A percentile compares a stretch with the other conserved stretches of the same genome.
These are phyloP conservation scores for Cheilosia urbana DNA, from an alignment of 2,888 invertebrate genomes.

Conservation along the genomic window DNA sequence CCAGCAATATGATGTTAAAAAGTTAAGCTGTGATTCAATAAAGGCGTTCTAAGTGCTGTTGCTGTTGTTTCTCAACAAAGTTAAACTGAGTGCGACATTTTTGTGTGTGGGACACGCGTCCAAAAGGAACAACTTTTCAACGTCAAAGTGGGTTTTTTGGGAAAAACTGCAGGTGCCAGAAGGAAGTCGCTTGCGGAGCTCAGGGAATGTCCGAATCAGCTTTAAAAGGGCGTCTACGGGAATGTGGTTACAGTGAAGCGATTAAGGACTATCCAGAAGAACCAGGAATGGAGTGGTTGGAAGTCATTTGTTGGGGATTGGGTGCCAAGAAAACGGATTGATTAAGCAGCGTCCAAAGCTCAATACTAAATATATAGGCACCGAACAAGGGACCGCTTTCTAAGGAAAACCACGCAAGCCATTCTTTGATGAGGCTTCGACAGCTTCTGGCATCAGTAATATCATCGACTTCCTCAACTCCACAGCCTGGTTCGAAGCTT, in stretches of 20 bases:
- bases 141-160: background rate
- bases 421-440: too few relatives aligned
- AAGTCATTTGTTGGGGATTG: too few relatives aligned
- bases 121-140: slow-evolving; percentile 22
- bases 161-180: slow-evolving; percentile 1
- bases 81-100: slow-evolving; percentile 8
- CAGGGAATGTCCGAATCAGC: background rate
- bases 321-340: too few relatives aligned
- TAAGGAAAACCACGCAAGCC: too few relatives aligned
- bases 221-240: too few relatives aligned
- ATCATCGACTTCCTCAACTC: too few relatives aligned
- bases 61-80: slow-evolving; percentile 47
- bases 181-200: background rate
- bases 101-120: slow-evolving; percentile 51
- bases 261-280: background rate
- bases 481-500: too few relatives aligned
- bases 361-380: too few relatives aligned
- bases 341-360: too few relatives aligned
- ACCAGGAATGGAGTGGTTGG: too few relatives aligned
- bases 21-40: slow-evolving; percentile 73
- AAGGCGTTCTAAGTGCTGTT: slow-evolving; percentile 66
- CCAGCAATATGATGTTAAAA: slow-evolving; percentile 63
- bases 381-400: too few relatives aligned
- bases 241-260: background rate
- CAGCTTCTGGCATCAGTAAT: too few relatives aligned